Evolutionary conservation across 1,140 invertebrate genomes (phyloP).

Genomic region (Sinella curviseta): DNA sequence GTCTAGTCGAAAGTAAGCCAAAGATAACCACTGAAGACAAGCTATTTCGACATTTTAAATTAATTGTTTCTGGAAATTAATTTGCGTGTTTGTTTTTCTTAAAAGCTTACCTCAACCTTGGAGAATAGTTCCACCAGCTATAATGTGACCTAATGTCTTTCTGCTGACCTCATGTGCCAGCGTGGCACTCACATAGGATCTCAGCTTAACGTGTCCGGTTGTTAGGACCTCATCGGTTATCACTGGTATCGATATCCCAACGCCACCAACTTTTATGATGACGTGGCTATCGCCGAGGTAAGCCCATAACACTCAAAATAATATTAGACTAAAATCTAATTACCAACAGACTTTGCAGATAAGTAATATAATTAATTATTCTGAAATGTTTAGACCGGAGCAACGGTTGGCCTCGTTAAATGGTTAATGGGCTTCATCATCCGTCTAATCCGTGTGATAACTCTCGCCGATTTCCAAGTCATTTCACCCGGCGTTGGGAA

Average conservation of each 20-base stretch:
- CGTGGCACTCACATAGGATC: slow-evolving; percentile 36
- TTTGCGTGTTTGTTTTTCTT: neutral
- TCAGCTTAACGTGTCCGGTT: slow-evolving; percentile 37
- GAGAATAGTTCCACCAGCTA: slow-evolving; percentile 48
- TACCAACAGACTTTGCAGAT: neutral
- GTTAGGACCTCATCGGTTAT: slow-evolving; percentile 43
- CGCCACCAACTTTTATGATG: slow-evolving; percentile 45
- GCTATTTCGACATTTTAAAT: neutral
- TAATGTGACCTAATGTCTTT: slow-evolving; percentile 47
- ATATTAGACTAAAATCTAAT: neutral
- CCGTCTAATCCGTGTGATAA: slow-evolving; percentile 40
- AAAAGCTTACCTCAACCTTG: slow-evolving; percentile 47
- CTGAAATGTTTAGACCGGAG: slow-evolving; percentile 36
- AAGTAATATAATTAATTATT: neutral
- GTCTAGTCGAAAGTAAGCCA: slow-evolving; percentile 39
- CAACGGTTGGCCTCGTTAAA: slow-evolving; percentile 34
- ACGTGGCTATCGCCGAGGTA: slow-evolving; percentile 42
- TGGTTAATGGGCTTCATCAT: slow-evolving; percentile 47
- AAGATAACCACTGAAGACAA: no score
- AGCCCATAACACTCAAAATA: neutral
- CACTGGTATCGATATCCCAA: slow-evolving; percentile 37
- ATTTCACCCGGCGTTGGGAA: neutral
- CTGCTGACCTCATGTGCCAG: slow-evolving; percentile 41
- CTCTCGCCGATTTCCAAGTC: slow-evolving; percentile 46
- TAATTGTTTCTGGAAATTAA: neutral